Conservation (phyloP, 2,113 vertebrate genomes). For the Murina feae region DNA sequence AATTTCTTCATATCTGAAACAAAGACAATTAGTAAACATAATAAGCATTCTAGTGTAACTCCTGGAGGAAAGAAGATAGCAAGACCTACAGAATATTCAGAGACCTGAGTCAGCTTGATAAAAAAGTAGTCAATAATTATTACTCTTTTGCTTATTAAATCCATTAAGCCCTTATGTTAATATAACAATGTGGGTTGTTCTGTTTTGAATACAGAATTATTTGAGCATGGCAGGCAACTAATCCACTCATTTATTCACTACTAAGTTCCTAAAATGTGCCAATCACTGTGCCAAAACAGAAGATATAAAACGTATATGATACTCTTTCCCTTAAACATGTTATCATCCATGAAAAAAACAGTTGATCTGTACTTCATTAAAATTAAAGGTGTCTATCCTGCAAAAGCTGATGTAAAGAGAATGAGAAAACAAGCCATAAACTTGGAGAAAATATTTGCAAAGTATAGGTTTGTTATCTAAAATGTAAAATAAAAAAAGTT, state of each 20-base stretch:
- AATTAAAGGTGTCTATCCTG: neutral
- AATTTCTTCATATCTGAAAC: neutral
- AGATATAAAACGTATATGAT: neutral
- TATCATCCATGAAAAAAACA: neutral
- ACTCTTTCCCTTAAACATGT: neutral
- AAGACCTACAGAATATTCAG: neutral
- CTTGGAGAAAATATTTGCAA: neutral
- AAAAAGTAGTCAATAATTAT: constrained; percentile 4
- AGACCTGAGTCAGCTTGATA: neutral
- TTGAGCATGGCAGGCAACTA: neutral
- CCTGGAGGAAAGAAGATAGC: neutral
- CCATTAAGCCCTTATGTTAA: neutral
- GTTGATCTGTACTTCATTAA: constrained; percentile 8
- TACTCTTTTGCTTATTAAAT: constrained; percentile 10
- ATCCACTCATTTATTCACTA: neutral
- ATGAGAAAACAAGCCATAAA: neutral
- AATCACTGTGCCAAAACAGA: neutral
- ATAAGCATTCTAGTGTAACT: neutral
- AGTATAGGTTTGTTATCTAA: neutral
- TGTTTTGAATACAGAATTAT: constrained; percentile 17
- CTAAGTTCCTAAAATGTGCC: neutral
- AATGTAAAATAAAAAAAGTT: neutral
- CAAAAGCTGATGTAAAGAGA: neutral
- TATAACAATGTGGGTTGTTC: neutral
- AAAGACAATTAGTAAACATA: neutral